Conservation (phyloP, 2,888 invertebrate species). For the Papilio protenor region DNA sequence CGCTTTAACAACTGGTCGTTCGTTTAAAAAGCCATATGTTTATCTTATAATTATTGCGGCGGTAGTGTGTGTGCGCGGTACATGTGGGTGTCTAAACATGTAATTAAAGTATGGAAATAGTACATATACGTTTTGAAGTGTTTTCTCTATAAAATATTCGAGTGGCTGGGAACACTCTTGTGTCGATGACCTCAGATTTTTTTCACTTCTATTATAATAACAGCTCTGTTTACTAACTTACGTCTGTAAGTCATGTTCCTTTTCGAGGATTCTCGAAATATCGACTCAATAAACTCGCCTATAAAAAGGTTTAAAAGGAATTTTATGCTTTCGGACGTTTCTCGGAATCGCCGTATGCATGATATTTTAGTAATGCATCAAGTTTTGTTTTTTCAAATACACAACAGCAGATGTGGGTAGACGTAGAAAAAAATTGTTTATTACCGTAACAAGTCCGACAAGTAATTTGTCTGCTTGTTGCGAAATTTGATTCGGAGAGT, state of each 20-base stretch:
- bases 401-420: conserved; percentile 41
- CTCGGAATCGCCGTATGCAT: conserved; percentile 49
- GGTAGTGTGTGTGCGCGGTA: conserved; percentile 56
- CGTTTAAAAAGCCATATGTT: conserved; percentile 77
- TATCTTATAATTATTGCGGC: conserved; percentile 70
- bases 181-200: conserved; percentile 73
- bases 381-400: conserved; percentile 38
- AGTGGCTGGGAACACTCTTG: conserved; percentile 78
- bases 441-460: conserved; percentile 64
- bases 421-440: conserved; percentile 63
- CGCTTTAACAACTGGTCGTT: conserved; percentile 60
- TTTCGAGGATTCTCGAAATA: conserved; percentile 57
- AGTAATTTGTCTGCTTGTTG: conserved; percentile 64
- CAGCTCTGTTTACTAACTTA: conserved; percentile 72
- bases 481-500: conserved; percentile 70
- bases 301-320: conserved; percentile 45
- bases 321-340: conserved; percentile 49
- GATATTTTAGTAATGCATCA: conserved; percentile 50
- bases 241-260: conserved; percentile 62
- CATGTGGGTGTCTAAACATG: conserved; percentile 69
- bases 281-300: conserved; percentile 48
- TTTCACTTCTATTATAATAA: conserved; percentile 75
- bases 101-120: conserved; percentile 84
- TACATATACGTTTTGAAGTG: conserved; percentile 80
- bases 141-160: conserved; percentile 82